These are phyloP conservation scores for Vimba vimba DNA, from an alignment of 2,113 vertebrate genomes.

Conservation along the genomic window DNA sequence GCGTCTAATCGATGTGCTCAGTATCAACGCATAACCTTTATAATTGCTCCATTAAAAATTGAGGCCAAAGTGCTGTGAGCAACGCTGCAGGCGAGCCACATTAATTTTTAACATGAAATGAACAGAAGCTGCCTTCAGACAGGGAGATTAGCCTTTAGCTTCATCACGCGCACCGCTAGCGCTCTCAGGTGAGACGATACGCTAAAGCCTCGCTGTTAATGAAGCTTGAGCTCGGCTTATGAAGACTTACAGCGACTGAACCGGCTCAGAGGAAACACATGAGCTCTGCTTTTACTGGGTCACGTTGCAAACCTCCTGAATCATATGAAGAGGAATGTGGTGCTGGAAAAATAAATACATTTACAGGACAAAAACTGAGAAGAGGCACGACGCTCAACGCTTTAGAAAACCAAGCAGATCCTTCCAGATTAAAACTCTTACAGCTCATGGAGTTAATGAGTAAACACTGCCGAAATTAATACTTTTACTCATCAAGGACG, in stretches of 20 bases:
- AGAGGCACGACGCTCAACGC: not conserved
- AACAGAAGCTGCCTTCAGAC: slow-evolving; percentile 43
- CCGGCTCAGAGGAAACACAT: not conserved
- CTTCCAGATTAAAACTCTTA: too few relatives aligned
- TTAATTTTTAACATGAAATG: slow-evolving; percentile 50
- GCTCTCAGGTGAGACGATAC: slow-evolving; percentile 23
- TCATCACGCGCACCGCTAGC: not conserved
- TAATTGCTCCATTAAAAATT: slow-evolving; percentile 61
- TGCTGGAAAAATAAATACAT: too few relatives aligned
- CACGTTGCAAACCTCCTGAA: too few relatives aligned
- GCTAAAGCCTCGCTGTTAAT: not conserved
- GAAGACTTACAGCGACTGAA: not conserved
- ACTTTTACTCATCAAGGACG: not conserved
- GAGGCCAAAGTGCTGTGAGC: slow-evolving; percentile 45
- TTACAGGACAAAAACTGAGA: not conserved
- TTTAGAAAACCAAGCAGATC: not conserved
- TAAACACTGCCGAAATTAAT: too few relatives aligned
- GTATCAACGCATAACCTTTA: slow-evolving; percentile 47
- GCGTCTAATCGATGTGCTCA: slow-evolving; percentile 49
- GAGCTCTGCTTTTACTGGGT: too few relatives aligned
- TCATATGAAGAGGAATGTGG: too few relatives aligned
- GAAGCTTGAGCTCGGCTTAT: slow-evolving; percentile 3
- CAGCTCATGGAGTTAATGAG: too few relatives aligned
- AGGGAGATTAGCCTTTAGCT: slow-evolving; percentile 27
- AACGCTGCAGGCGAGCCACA: slow-evolving; percentile 36